Conservation (phyloP, 2,113 vertebrate genomes). For the Chitala chitala region DNA sequence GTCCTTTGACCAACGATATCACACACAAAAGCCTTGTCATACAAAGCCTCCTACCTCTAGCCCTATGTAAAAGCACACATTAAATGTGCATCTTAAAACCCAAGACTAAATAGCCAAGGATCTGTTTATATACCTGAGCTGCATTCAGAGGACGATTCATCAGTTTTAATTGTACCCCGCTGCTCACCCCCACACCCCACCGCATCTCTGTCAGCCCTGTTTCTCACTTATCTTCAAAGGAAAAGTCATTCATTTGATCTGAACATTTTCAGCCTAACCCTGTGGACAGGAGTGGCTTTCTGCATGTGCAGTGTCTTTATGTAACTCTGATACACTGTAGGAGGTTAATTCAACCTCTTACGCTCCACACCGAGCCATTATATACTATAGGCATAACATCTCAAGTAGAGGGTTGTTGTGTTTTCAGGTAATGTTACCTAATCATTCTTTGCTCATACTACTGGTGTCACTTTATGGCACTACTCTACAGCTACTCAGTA, state of each 20-base stretch:
- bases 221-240: slow-evolving; percentile 70
- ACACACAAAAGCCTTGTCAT: too few species aligned
- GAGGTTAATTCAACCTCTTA: not conserved
- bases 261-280: slow-evolving; percentile 64
- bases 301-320: too few species aligned
- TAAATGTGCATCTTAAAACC: slow-evolving; percentile 64
- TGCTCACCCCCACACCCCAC: slow-evolving; percentile 46
- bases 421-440: not conserved
- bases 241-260: slow-evolving; percentile 69
- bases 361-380: not conserved
- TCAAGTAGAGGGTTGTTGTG: not conserved
- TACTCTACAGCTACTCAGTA: too few species aligned
- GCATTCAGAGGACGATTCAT: too few species aligned
- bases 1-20: too few species aligned
- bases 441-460: too few species aligned
- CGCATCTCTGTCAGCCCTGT: slow-evolving; percentile 44
- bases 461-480: too few species aligned
- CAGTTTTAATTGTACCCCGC: slow-evolving; percentile 72
- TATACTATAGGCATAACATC: not conserved
- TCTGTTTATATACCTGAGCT: too few species aligned
- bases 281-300: slow-evolving; percentile 46
- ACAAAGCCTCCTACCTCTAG: too few species aligned
- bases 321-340: not conserved
- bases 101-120: slow-evolving; percentile 61
- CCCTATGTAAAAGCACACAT: too few species aligned